Evolutionary conservation across 2,113 vertebrate species (phyloP).

Genomic region (Euleptes europaea): DNA sequence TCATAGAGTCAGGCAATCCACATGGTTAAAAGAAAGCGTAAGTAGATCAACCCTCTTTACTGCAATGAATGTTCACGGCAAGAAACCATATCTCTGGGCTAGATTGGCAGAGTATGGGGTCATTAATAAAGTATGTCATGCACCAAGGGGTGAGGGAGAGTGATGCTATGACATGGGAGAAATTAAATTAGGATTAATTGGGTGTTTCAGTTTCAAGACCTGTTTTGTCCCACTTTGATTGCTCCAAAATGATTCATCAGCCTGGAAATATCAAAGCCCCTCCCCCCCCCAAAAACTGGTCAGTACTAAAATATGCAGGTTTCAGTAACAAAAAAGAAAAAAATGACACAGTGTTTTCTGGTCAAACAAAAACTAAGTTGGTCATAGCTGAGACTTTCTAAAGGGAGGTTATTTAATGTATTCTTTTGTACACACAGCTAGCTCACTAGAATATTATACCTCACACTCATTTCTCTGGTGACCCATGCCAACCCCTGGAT

Average conservation of each 20-base stretch:
- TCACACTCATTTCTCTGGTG: conserved; percentile 68
- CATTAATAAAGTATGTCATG: neutral
- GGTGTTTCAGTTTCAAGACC: neutral
- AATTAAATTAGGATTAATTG: neutral
- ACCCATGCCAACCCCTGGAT: conserved; percentile 69
- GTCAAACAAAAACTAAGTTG: conserved; percentile 59
- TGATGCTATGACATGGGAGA: neutral
- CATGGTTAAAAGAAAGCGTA: neutral
- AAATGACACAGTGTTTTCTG: conserved; percentile 59
- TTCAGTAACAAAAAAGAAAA: conserved; percentile 45
- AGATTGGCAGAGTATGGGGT: neutral
- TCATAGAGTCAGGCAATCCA: neutral
- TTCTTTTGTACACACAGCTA: conserved; percentile 62
- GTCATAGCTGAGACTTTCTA: conserved; percentile 36
- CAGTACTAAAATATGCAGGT: conserved; percentile 39
- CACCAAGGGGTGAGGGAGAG: neutral
- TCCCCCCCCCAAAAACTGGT: conserved; percentile 38
- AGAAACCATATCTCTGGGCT: neutral
- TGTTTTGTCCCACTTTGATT: neutral
- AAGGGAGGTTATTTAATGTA: conserved; percentile 68
- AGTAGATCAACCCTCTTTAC: neutral
- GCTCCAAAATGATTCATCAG: conserved; percentile 46
- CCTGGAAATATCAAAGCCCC: neutral
- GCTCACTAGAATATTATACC: conserved; percentile 68
- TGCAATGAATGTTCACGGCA: neutral